Base-by-base conservation (phyloP, 1,140 invertebrate genomes). In the Schlechtendalia chinensis region DNA sequence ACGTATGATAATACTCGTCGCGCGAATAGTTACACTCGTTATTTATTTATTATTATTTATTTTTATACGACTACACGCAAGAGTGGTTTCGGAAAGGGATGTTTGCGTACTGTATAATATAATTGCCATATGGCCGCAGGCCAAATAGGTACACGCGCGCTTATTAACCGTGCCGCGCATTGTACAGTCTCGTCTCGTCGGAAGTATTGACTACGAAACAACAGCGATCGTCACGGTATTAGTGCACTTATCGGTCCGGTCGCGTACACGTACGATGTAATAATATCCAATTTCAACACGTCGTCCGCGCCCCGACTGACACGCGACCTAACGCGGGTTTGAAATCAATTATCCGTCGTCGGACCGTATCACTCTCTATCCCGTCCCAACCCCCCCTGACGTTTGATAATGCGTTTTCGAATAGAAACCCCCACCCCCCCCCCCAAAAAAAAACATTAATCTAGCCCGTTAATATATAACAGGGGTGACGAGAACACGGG, bases 261-360 rank as follows among this genome's bases (percentile, higher is more conserved):
- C 47, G 8, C 8, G n/a, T n/a, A n/a, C n/a, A n/a, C n/a, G n/a
- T n/a, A n/a, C n/a, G n/a, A n/a, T n/a, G n/a, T n/a, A n/a, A 47
- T 77, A 59, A 77, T 59, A 77, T 77, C 74, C 39, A 59, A 77
- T 77, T 77, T 77, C 74, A 77, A 77, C 74, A 77, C 74, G 56
- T 77, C 56, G 61, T 61, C 56, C 39, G 32, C 32, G 8, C 32
- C 61, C 74, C 74, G 47, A 61, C 54, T 77, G 74, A 45, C 74
- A 61, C 58, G 53, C 22, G 12, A 22, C 24, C 22, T n/a, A n/a
- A n/a, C n/a, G n/a, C n/a, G n/a, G n/a, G n/a, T n/a, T n/a, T n/a
- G n/a, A 77, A 77, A 77, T 77, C 74, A 77, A 77, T 77, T 77
- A 77, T 77, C 32, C 32, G 32, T 77, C 47, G 61, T 61, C 39